Evolutionary conservation across 1,140 invertebrate species (phyloP).

Genomic region (Rhynchophorus ferrugineus): DNA sequence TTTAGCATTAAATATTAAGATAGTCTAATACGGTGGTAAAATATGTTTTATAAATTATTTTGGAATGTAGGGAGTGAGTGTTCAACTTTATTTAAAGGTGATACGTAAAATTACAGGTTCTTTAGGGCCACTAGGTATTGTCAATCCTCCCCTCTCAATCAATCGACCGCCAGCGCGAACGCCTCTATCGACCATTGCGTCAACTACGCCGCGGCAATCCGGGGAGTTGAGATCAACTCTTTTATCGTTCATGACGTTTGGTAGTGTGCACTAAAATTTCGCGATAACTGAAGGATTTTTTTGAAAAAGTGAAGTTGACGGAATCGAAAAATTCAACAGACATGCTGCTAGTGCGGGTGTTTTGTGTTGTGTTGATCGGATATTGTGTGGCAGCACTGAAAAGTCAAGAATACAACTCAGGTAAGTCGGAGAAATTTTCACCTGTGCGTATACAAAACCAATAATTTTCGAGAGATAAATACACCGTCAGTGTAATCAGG

Average conservation of each 20-base stretch:
- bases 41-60: no score
- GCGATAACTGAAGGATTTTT: constrained; percentile 13
- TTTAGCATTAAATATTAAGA: no score
- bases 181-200: constrained; percentile 17
- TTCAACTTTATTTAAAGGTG: no score
- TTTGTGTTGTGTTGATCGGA: constrained; percentile 20
- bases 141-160: constrained; percentile 4
- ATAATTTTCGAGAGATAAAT: constrained; percentile 14
- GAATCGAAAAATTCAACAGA: constrained; percentile 6
- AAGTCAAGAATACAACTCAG: constrained; percentile 19
- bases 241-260: constrained; percentile 14
- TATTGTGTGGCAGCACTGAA: constrained; percentile 16
- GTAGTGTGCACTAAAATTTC: constrained; percentile 4
- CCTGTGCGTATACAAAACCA: constrained; percentile 9
- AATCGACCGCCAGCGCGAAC: constrained; percentile 14
- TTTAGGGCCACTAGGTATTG: constrained; percentile 8
- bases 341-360: constrained; percentile 18
- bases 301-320: constrained; percentile 11
- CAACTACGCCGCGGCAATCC: constrained; percentile 13
- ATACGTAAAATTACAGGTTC: neutral
- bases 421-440: constrained; percentile 17
- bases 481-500: constrained; percentile 15
- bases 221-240: constrained; percentile 16
- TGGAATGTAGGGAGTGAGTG: no score
- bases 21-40: no score